Base-by-base conservation (phyloP, 2,113 vertebrate genomes). In the Colossoma macropomum region DNA sequence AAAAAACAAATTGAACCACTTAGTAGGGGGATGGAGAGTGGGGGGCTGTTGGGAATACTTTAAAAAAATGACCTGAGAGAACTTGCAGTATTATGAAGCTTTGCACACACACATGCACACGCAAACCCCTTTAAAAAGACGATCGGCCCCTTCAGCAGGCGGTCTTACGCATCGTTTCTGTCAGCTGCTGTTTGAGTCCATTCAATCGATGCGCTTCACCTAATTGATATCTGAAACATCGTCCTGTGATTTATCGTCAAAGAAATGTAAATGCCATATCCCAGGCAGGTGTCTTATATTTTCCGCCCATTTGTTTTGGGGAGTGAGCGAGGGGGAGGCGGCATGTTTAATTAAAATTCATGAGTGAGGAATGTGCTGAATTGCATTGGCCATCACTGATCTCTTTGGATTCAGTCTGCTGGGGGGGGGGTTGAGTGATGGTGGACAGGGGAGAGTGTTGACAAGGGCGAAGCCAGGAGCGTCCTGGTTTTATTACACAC, bases 261-360 rank as follows among this genome's bases (percentile, higher is more conserved):
- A 95, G 94, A 94, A 96, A 96, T 96, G 95, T 96, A 96, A 96
- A 96, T 96, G 95, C 95, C 96, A 94, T 94, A 92, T 94, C 95
- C 93, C 69, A 48, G 95, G 95, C 96, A 96, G 95, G 96, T 96
- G 95, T 96, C 96, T 95, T 96, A 94, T 96, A 96, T 96, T 96
- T 96, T 96, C 95, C 96, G 94, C 95, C 94, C 95, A 95, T 96
- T 96, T 95, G 94, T 96, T 96, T 96, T 96, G 94, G 93, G 74
- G 54, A 56, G 82, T 87, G 86, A 84, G 82, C 72, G 83, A 82
- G 84, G 77, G 81, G 83, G 84, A 85, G 82, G 86, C 79, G 73
- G 82, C 92, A 92, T 94, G 95, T 93, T 95, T 96, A 96, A 96
- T 96, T 96, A 96, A 96, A 96, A 96, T 96, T 96, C 96, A 96